Percentiles rank a stretch among this genome's conserved stretches.
Conservation (phyloP, 2,113 vertebrate genomes). For the Hydrochoerus hydrochaeris region DNA sequence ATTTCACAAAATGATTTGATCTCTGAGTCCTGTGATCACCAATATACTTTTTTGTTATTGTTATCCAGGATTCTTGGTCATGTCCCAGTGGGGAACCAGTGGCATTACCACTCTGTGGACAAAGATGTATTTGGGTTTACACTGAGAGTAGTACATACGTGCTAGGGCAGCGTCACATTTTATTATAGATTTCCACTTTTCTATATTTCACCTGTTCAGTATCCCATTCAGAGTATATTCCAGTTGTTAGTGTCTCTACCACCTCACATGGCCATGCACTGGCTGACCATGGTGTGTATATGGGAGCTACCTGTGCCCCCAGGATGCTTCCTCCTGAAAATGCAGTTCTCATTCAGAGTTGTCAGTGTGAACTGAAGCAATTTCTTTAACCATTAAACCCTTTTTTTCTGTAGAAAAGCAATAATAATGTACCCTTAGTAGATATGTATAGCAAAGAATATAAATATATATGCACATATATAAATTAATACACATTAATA, state of each 20-base stretch:
- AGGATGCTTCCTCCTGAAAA: not conserved
- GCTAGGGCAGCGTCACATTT: not conserved
- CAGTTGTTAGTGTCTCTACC: not conserved
- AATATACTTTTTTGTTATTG: not conserved
- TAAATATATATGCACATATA: not conserved
- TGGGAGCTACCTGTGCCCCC: not conserved
- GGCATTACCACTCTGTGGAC: not conserved
- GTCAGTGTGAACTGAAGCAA: not conserved
- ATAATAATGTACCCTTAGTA: not conserved
- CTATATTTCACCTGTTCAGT: not conserved
- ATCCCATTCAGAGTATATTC: not conserved
- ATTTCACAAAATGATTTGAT: not conserved
- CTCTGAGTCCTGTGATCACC: not conserved
- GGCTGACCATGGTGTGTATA: not conserved
- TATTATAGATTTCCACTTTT: not conserved
- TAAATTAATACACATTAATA: not conserved
- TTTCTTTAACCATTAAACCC: not conserved
- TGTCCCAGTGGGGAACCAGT: not conserved
- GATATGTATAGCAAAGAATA: not conserved
- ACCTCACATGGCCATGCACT: not conserved
- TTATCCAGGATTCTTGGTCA: not conserved
- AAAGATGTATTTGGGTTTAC: not conserved
- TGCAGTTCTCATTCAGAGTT: not conserved
- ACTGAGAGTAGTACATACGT: not conserved
- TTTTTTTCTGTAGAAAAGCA: not conserved